phyloP scores from a whole-genome alignment of 2,797 vertebrate genomes.

The Cryptoprocta ferox region DNA sequence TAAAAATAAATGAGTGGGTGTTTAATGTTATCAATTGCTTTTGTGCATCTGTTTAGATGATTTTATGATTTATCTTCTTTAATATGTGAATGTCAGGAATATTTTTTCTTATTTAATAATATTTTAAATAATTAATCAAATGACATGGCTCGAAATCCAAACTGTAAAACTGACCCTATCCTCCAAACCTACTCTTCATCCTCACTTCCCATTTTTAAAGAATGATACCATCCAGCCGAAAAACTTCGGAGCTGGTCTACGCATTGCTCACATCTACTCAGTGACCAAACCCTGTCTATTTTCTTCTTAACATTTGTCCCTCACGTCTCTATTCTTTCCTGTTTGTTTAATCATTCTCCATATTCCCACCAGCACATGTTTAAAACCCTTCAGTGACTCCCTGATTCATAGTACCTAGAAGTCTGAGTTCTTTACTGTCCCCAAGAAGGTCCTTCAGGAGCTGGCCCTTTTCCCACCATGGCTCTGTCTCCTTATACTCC shows the following conservation, averaged over 20 bases:
- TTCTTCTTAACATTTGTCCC: not conserved
- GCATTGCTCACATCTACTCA: not conserved
- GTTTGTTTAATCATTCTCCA: not conserved
- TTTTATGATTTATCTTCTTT: not conserved
- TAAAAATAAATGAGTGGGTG: not conserved
- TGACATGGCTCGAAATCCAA: not conserved
- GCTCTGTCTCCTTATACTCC: not conserved
- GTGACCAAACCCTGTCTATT: not conserved
- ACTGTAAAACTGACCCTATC: not conserved
- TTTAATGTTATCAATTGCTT: not conserved
- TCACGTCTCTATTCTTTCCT: not conserved
- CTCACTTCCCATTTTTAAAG: not conserved
- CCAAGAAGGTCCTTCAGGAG: not conserved
- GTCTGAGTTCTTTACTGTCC: not conserved
- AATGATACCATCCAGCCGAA: not conserved
- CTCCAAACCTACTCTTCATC: not conserved
- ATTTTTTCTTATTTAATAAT: not conserved
- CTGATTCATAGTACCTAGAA: not conserved
- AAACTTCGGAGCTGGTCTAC: not conserved
- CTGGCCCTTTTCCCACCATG: not conserved
- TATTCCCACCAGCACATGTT: not conserved
- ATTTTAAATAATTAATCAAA: not conserved
- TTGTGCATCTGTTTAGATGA: not conserved
- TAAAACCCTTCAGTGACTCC: not conserved
- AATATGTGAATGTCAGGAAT: not conserved